Base-by-base conservation (phyloP, 2,113 vertebrate species). In the Thunnus thynnus region DNA sequence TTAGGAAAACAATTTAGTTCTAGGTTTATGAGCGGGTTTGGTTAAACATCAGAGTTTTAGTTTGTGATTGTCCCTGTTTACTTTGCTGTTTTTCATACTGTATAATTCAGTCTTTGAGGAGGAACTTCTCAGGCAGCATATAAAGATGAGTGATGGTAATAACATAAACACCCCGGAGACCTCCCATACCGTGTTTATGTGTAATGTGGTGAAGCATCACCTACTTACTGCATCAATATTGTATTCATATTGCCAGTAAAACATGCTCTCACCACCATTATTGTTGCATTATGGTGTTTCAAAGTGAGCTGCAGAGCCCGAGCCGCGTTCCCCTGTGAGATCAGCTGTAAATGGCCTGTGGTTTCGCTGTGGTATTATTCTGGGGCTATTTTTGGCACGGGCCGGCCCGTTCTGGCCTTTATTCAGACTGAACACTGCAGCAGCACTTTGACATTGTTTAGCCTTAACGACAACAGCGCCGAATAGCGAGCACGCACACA, bases 311-410 rank as follows among this genome's bases (percentile, higher is more conserved):
- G 68, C 65, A 3, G 64, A 56, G 27, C 32, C 2, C 12, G 5
- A 20, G 62, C 1, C 5, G 64, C 5, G 48, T 82, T 22, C 62
- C 57, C 83, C 75, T 3, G 66, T 72, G 83, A 65, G 69, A 76
- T 78, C 61, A 51, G 82, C 78, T 86, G 76, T 57, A 76, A 88
- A 36, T 58, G 70, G 74, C 46, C 70, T 78, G 77, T 3, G 76
- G 78, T 77, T 88, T 81, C 75, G 78, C 84, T 82, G 75, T 82
- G 80, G 60, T 79, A 3, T 91, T 66, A 52, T 63, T 84, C 32
- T 51, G 18, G 57, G 54, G n/a, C 51, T 90, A 88, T 91, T 85
- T 84, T 67, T 52, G 82, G 68, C 25, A 11, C 60, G 0, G 13
- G 14, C 25, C 11, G 51, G 50, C 17, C 63, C 20, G 0, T 41